A percentile compares a stretch with the other conserved stretches of the same genome.
Conservation (phyloP, 2,113 vertebrate genomes). For the Paramisgurnus dabryanus region DNA sequence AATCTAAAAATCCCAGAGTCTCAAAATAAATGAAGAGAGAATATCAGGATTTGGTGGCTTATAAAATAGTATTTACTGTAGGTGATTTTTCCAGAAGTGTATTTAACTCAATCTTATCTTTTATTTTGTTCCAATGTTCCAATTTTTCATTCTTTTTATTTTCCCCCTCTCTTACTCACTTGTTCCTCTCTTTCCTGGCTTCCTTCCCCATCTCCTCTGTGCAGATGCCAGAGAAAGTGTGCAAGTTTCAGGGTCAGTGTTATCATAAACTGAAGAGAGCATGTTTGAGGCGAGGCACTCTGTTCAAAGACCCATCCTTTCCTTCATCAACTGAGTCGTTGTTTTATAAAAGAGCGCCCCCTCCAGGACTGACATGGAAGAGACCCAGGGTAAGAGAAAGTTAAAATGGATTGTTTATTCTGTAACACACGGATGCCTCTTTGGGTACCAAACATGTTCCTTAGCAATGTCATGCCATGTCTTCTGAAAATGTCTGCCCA, state of each 20-base stretch:
- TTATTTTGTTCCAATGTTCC: too few relatives aligned
- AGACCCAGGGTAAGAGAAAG: slow-evolving; percentile 72
- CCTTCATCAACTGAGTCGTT: slow-evolving; percentile 71
- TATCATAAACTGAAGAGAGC: slow-evolving; percentile 69
- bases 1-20: too few relatives aligned
- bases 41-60: too few relatives aligned
- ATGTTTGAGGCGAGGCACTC: slow-evolving; percentile 65
- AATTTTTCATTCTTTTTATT: too few relatives aligned
- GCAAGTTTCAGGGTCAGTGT: slow-evolving; percentile 72
- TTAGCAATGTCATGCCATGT: too few relatives aligned
- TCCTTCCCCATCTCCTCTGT: background rate
- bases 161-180: background rate
- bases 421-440: background rate
- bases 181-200: background rate
- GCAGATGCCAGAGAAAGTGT: slow-evolving; percentile 69
- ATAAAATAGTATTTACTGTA: background rate
- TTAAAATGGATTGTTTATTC: background rate
- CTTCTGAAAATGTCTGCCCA: too few relatives aligned
- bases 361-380: slow-evolving; percentile 76
- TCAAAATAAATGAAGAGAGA: background rate
- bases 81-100: background rate
- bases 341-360: slow-evolving; percentile 74
- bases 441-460: background rate
- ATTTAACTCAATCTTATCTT: too few relatives aligned
- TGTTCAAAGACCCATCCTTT: slow-evolving; percentile 79